Evolutionary conservation across 2,888 invertebrate species (phyloP).

Genomic region (Antheraea assamensis): DNA sequence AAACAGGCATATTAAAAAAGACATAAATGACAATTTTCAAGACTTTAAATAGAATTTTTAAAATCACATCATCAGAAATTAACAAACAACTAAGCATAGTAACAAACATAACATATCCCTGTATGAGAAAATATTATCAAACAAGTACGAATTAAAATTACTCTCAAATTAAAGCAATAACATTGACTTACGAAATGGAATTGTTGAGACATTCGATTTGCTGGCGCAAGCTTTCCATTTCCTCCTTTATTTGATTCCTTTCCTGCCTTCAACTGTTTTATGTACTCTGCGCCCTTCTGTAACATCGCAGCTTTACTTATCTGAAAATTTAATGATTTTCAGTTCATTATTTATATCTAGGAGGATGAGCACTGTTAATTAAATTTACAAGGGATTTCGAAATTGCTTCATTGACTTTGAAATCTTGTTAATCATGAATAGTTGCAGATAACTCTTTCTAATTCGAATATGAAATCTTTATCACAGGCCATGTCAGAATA

Average conservation of each 20-base stretch:
- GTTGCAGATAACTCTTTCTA: neutral
- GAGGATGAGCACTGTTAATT: neutral
- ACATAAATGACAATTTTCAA: neutral
- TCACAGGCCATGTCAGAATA: no score
- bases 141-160: no score
- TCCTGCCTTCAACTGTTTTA: conserved; percentile 93
- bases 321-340: conserved; percentile 57
- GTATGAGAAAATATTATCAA: no score
- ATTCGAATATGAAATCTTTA: neutral
- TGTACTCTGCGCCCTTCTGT: conserved; percentile 98
- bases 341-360: no score
- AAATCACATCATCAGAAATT: no score
- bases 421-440: neutral
- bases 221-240: conserved; percentile 92
- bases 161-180: neutral
- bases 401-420: neutral
- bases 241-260: conserved; percentile 92
- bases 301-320: conserved; percentile 98
- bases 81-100: no score
- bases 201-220: conserved; percentile 96
- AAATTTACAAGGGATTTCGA: neutral
- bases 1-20: neutral
- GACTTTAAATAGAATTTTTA: neutral
- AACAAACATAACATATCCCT: no score
- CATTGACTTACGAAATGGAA: conserved; percentile 89